Percentiles rank a stretch among this genome's conserved stretches.
These are phyloP conservation scores for Siniperca obscura DNA, from an alignment of 2,797 vertebrate species.

Conservation along the genomic window DNA sequence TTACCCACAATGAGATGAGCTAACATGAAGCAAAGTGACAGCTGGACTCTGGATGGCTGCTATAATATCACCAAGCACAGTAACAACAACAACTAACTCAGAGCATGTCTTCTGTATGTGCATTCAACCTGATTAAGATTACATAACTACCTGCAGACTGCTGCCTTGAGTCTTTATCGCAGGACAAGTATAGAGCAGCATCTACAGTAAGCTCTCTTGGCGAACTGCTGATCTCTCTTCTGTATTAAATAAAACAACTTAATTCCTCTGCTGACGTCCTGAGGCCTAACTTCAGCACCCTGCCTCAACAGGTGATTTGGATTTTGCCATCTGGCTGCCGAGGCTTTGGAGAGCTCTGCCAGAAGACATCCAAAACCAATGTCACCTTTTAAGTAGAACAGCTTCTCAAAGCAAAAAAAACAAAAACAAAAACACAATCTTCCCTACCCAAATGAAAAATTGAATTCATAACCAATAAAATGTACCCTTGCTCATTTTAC, in stretches of 20 bases:
- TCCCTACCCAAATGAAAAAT: background rate
- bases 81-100: background rate
- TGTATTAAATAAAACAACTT: slow-evolving; percentile 56
- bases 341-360: slow-evolving; percentile 30
- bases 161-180: background rate
- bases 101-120: background rate
- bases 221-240: slow-evolving; percentile 28
- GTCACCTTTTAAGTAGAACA: slow-evolving; percentile 14
- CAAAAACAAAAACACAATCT: background rate
- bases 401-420: background rate
- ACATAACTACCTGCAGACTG: background rate
- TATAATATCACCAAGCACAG: background rate
- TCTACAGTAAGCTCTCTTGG: slow-evolving; percentile 29
- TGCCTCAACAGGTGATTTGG: slow-evolving; percentile 53
- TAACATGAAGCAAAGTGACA: too few relatives aligned
- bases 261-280: slow-evolving; percentile 48
- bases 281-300: slow-evolving; percentile 23
- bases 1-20: background rate
- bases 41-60: background rate
- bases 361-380: slow-evolving; percentile 15
- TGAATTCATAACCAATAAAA: background rate
- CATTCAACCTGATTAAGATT: background rate
- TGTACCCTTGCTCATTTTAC: background rate
- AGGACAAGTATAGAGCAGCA: slow-evolving; percentile 8
- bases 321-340: slow-evolving; percentile 46